A percentile compares a stretch with the other conserved stretches of the same genome.
Evolutionary conservation across 2,797 vertebrate genomes (phyloP).

Genomic region (Adrianichthys oophorus): DNA sequence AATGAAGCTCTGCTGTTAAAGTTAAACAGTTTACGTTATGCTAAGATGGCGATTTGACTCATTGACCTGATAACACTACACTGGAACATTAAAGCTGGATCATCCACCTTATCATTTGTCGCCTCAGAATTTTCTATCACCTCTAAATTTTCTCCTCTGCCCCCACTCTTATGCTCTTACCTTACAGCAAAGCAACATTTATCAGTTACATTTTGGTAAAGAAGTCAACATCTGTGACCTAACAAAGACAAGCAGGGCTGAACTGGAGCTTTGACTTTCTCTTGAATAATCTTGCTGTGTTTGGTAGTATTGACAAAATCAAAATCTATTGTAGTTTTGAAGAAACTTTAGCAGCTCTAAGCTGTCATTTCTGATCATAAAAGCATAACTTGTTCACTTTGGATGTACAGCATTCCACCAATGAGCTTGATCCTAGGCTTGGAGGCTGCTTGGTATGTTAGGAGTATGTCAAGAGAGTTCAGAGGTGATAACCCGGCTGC

Average conservation of each 20-base stretch:
- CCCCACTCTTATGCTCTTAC: background rate
- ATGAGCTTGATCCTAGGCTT: conserved; percentile 28
- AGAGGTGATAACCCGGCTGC: conserved; percentile 13
- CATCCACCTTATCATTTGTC: background rate
- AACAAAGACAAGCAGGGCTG: background rate
- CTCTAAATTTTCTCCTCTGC: conserved; percentile 8
- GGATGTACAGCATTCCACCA: conserved; percentile 21
- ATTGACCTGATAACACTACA: background rate
- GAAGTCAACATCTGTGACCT: conserved; percentile 13
- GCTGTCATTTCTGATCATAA: conserved; percentile 36
- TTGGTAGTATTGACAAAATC: conserved; percentile 42
- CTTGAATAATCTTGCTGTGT: conserved; percentile 48
- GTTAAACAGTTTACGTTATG: conserved; percentile 5
- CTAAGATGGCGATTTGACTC: background rate
- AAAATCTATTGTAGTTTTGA: conserved; percentile 36
- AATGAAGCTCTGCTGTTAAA: conserved; percentile 1
- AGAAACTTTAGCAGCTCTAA: conserved; percentile 37
- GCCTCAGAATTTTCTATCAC: conserved; percentile 5
- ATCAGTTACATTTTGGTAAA: conserved; percentile 11
- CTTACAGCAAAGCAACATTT: background rate
- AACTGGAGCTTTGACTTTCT: conserved; percentile 11
- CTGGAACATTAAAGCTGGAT: too few species aligned
- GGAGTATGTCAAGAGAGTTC: conserved; percentile 30
- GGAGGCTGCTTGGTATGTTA: conserved; percentile 39
- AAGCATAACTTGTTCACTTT: conserved; percentile 33